Percentiles rank a stretch among this genome's conserved stretches.
Conservation (phyloP, 2,888 invertebrate genomes). For the Toxonevra muliebris region DNA sequence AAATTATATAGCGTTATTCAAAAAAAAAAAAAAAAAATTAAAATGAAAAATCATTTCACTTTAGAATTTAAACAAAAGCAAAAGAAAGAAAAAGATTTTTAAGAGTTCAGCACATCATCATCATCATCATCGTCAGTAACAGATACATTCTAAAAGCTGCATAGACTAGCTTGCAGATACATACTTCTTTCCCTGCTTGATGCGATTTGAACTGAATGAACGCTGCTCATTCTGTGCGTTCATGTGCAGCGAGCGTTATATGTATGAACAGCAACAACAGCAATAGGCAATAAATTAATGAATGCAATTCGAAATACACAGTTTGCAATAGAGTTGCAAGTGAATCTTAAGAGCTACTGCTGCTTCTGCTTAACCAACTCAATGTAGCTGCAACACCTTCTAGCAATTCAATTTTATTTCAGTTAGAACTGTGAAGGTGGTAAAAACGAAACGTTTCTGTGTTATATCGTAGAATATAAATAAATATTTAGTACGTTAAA, state of each 20-base stretch:
- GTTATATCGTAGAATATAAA: background rate
- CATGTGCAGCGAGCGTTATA: conserved; percentile 19
- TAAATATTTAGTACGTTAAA: background rate
- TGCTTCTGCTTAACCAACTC: conserved; percentile 3
- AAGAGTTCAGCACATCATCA: background rate
- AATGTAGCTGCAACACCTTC: conserved; percentile 17
- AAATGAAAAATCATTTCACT: conserved; percentile 20
- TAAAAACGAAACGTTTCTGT: conserved; percentile 14
- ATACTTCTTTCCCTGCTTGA: too few relatives aligned
- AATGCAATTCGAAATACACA: too few relatives aligned
- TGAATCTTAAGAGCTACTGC: too few relatives aligned
- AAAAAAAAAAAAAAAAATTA: background rate
- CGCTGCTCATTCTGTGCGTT: background rate
- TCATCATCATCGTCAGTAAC: background rate
- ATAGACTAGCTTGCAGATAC: too few relatives aligned
- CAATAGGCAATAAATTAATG: too few relatives aligned
- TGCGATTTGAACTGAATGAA: too few relatives aligned
- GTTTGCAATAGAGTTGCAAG: too few relatives aligned
- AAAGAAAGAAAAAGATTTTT: background rate
- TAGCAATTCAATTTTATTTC: conserved; percentile 13
- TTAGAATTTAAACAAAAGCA: conserved; percentile 14
- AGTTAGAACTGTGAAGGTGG: conserved; percentile 22
- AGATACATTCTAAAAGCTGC: background rate
- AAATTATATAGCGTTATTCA: background rate
- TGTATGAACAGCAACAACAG: background rate